Percentiles rank a stretch among this genome's conserved stretches.
Conservation (phyloP, 2,113 vertebrate genomes). For the Globicephala melas region DNA sequence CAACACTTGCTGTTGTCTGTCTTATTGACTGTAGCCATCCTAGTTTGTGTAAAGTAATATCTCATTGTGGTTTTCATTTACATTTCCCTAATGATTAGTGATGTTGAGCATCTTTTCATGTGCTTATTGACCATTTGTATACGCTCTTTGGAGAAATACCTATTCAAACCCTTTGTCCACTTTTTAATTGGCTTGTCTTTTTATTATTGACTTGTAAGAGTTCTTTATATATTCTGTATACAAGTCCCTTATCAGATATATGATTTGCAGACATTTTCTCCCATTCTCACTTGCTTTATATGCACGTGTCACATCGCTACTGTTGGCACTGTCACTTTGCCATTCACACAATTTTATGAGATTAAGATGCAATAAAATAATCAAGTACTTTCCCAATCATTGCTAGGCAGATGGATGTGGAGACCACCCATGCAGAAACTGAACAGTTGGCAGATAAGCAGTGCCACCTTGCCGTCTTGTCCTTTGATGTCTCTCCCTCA, state of each 20-base stretch:
- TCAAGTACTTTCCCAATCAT: not conserved
- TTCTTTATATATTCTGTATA: not conserved
- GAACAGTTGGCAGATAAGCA: not conserved
- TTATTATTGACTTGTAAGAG: not conserved
- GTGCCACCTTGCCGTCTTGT: not conserved
- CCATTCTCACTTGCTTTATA: not conserved
- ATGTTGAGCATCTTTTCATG: not conserved
- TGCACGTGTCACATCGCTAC: not conserved
- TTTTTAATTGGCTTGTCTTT: not conserved
- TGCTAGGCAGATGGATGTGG: not conserved
- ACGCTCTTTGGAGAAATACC: not conserved
- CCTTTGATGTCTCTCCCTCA: not conserved
- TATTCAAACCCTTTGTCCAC: not conserved
- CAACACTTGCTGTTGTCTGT: not conserved
- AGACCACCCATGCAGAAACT: not conserved
- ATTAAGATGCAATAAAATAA: conserved; percentile 17
- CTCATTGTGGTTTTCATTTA: not conserved
- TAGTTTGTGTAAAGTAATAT: not conserved
- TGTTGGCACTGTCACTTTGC: not conserved
- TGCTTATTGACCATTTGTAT: not conserved
- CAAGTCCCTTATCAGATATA: not conserved
- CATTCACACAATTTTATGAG: not conserved
- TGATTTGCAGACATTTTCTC: not conserved
- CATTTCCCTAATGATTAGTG: not conserved
- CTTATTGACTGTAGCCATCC: not conserved